phyloP scores from a whole-genome alignment of 2,113 vertebrate genomes.

The Nansenia antarctica region DNA sequence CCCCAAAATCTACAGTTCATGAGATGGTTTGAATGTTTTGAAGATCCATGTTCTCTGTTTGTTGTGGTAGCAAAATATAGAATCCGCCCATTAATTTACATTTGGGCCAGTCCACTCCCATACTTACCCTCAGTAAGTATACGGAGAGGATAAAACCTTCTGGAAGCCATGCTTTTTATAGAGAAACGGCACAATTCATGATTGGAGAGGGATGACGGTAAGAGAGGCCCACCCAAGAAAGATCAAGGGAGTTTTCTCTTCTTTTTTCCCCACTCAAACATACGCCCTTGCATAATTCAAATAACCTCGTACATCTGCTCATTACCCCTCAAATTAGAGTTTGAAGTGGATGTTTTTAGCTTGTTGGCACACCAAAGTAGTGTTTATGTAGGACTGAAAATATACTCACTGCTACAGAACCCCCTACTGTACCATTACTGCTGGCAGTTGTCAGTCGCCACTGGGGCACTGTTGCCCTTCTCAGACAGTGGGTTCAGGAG shows the following conservation, averaged over 20 bases:
- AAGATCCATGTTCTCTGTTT: conserved; percentile 38
- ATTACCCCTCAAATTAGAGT: conserved; percentile 73
- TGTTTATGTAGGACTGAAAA: conserved; percentile 71
- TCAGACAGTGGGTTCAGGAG: too few species aligned
- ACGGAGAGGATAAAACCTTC: conserved; percentile 39
- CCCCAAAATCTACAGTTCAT: conserved; percentile 42
- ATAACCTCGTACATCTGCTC: conserved; percentile 68
- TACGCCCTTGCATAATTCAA: conserved; percentile 72
- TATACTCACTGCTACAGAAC: conserved; percentile 41
- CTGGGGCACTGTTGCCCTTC: not conserved
- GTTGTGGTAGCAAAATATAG: conserved; percentile 53
- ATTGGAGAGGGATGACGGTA: conserved; percentile 61
- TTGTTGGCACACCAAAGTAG: conserved; percentile 61
- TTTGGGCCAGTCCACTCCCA: conserved; percentile 49
- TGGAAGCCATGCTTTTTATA: conserved; percentile 67
- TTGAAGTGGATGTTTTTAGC: conserved; percentile 71
- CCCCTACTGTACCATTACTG: conserved; percentile 33
- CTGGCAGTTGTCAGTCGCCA: conserved; percentile 37
- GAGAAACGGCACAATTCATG: conserved; percentile 42
- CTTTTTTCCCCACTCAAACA: conserved; percentile 51
- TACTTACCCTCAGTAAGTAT: conserved; percentile 66
- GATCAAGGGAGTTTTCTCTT: conserved; percentile 60
- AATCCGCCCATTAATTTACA: conserved; percentile 69
- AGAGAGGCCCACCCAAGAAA: conserved; percentile 70
- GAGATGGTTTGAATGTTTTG: conserved; percentile 45